phyloP scores from a whole-genome alignment of 2,113 vertebrate species.

The Scatophagus argus region DNA sequence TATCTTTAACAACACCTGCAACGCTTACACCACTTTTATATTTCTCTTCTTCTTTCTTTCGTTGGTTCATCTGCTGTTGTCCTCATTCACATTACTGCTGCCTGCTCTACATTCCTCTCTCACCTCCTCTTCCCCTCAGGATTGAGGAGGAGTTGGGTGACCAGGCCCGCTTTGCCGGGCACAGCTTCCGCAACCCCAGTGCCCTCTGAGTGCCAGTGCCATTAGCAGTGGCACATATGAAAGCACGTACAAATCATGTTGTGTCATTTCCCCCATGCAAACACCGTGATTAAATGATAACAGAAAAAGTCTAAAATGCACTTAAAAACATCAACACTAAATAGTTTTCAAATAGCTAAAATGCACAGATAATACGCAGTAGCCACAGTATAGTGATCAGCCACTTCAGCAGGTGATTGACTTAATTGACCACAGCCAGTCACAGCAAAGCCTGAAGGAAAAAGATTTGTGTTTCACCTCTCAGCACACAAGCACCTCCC shows the following conservation, averaged over 20 bases:
- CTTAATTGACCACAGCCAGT: conserved; percentile 8
- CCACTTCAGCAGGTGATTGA: conserved; percentile 26
- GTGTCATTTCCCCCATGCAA: conserved; percentile 13
- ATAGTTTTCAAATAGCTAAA: conserved; percentile 42
- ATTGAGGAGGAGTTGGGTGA: conserved; percentile 94
- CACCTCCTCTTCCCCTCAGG: conserved; percentile 76
- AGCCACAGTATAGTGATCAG: conserved; percentile 32
- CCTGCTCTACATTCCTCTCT: conserved; percentile 29
- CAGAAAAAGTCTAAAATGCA: conserved; percentile 32
- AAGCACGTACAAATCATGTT: not conserved
- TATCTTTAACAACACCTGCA: too few relatives aligned
- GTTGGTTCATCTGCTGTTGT: conserved; percentile 1
- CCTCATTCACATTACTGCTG: not conserved
- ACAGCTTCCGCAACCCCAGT: conserved; percentile 95
- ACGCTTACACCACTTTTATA: not conserved
- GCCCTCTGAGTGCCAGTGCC: conserved; percentile 84
- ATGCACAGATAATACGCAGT: conserved; percentile 12
- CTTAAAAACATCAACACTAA: conserved; percentile 27
- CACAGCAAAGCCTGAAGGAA: conserved; percentile 22
- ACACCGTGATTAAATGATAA: conserved; percentile 21
- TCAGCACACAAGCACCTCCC: conserved; percentile 27
- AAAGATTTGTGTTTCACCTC: conserved; percentile 16
- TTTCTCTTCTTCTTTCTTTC: conserved; percentile 18
- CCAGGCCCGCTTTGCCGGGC: conserved; percentile 92
- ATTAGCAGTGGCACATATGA: conserved; percentile 5